These are phyloP conservation scores for Eueremaeus valkanovi DNA, from an alignment of 2,888 invertebrate genomes.

Conservation along the genomic window DNA sequence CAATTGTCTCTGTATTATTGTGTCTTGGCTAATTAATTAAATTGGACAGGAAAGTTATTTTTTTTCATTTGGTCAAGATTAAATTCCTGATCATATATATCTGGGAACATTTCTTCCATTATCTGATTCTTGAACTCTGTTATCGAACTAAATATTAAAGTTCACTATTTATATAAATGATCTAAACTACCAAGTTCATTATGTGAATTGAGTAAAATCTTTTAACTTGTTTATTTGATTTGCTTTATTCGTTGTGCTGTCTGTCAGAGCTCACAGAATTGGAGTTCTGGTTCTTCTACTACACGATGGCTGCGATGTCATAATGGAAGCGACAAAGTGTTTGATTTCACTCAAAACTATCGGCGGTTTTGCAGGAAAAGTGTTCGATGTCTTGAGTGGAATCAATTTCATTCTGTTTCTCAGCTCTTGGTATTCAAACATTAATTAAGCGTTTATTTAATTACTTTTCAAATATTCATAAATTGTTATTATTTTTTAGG, in stretches of 20 bases:
- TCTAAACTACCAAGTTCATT: too few relatives aligned
- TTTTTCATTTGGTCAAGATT: too few relatives aligned
- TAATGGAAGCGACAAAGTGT: slow-evolving; percentile 48
- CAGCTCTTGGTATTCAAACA: background rate
- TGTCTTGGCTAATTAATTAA: too few relatives aligned
- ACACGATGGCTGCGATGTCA: slow-evolving; percentile 49
- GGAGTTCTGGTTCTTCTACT: slow-evolving; percentile 48
- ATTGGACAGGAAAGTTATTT: too few relatives aligned
- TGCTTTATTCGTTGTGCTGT: too few relatives aligned
- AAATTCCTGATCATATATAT: too few relatives aligned
- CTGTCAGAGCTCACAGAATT: slow-evolving; percentile 48
- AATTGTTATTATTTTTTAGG: background rate
- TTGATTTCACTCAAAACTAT: slow-evolving; percentile 5
- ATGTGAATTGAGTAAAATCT: too few relatives aligned
- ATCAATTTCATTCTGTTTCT: background rate
- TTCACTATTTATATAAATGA: background rate
- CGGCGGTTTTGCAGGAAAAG: background rate
- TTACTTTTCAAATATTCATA: background rate
- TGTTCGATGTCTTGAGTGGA: background rate
- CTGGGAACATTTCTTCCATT: too few relatives aligned
- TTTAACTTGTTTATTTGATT: too few relatives aligned
- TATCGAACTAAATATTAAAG: too few relatives aligned
- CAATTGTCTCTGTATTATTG: too few relatives aligned
- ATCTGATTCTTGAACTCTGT: too few relatives aligned
- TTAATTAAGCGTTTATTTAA: background rate